A percentile compares a stretch with the other conserved stretches of the same genome.
phyloP scores from a whole-genome alignment of 2,888 invertebrate genomes.

The Oscheius sp. region DNA sequence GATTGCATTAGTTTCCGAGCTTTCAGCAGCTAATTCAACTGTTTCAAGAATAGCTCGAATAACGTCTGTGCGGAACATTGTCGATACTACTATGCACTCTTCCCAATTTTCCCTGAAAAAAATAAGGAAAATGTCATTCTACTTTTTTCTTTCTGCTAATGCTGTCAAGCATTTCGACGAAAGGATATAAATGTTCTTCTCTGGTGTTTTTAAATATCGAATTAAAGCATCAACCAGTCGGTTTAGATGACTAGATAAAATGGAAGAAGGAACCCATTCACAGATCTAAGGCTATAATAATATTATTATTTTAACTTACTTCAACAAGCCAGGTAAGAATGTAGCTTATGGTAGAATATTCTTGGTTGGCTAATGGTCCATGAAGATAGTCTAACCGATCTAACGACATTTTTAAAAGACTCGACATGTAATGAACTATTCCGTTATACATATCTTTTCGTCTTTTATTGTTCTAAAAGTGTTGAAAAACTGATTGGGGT shows the following conservation, averaged over 20 bases:
- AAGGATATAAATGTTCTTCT: conserved; percentile 48
- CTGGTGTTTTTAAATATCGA: conserved; percentile 32
- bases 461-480: conserved; percentile 15
- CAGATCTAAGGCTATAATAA: conserved; percentile 14
- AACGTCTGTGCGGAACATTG: conserved; percentile 53
- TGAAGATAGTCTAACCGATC: conserved; percentile 1
- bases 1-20: conserved; percentile 39
- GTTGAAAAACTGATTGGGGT: too few species aligned
- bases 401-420: conserved; percentile 25
- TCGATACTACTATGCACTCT: conserved; percentile 49
- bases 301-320: neutral
- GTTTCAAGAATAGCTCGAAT: conserved; percentile 56
- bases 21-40: conserved; percentile 52
- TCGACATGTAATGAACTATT: conserved; percentile 17
- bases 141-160: conserved; percentile 52
- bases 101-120: conserved; percentile 36
- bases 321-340: conserved; percentile 9
- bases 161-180: conserved; percentile 54
- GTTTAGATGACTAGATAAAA: conserved; percentile 10
- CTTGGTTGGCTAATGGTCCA: neutral
- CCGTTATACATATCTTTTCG: conserved; percentile 31
- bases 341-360: neutral
- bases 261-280: conserved; percentile 26
- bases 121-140: neutral
- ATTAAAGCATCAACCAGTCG: conserved; percentile 20